A percentile compares a stretch with the other conserved stretches of the same genome.
Evolutionary conservation across 2,113 vertebrate species (phyloP).

Genomic region (Elanoides forficatus): DNA sequence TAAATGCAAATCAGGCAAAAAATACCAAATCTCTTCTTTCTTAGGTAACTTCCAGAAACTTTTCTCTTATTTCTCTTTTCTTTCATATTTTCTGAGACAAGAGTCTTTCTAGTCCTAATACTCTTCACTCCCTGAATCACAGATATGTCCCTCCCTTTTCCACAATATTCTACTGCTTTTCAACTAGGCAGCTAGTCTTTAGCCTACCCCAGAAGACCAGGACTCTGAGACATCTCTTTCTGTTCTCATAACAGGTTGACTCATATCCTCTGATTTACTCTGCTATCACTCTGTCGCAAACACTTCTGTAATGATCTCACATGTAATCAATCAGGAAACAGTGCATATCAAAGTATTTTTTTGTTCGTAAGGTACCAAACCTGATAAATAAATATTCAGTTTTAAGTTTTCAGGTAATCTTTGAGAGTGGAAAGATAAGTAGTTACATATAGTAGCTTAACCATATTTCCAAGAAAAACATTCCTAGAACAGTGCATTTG

Average conservation of each 20-base stretch:
- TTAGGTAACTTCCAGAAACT: not conserved
- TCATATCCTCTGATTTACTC: not conserved
- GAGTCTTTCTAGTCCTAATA: not conserved
- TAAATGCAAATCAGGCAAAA: not conserved
- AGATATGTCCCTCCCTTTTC: not conserved
- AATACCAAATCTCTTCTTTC: not conserved
- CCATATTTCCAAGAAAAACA: not conserved
- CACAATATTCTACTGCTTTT: not conserved
- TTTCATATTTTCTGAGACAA: not conserved
- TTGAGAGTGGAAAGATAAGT: not conserved
- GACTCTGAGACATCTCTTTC: not conserved
- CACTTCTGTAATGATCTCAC: not conserved
- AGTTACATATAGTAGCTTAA: not conserved
- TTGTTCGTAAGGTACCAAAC: not conserved
- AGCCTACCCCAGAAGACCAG: not conserved
- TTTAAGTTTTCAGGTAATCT: not conserved
- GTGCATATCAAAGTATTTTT: not conserved
- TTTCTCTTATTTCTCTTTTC: not conserved
- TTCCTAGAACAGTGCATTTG: not conserved
- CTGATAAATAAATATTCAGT: not conserved
- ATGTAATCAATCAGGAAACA: not conserved
- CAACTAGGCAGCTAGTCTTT: not conserved
- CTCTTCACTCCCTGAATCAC: not conserved
- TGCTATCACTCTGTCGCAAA: not conserved
- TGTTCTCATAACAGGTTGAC: not conserved